Evolutionary conservation across 2,888 invertebrate genomes (phyloP).

Genomic region (Endomychus coccineus): DNA sequence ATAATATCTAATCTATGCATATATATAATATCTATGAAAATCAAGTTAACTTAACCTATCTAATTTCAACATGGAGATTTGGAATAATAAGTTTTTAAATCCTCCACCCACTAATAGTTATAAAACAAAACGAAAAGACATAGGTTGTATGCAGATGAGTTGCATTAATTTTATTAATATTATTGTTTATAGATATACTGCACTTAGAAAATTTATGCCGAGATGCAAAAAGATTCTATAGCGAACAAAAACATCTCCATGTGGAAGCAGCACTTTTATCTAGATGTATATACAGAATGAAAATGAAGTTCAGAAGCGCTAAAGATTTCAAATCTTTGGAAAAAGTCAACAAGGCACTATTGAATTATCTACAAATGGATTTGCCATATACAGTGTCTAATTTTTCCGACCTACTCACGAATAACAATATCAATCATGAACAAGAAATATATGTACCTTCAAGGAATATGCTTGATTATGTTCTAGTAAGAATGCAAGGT

Average conservation of each 20-base stretch:
- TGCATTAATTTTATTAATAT: conserved; percentile 3
- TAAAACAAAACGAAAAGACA: conserved; percentile 24
- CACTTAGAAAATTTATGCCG: conserved; percentile 7
- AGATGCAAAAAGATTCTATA: conserved; percentile 28
- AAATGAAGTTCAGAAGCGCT: conserved; percentile 45
- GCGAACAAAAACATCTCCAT: conserved; percentile 33
- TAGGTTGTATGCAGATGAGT: no score
- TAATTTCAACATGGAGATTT: conserved; percentile 25
- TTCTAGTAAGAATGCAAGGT: conserved; percentile 45
- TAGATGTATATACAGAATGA: conserved; percentile 44
- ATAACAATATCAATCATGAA: no score
- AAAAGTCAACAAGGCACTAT: conserved; percentile 42
- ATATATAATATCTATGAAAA: no score
- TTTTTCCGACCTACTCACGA: conserved; percentile 23
- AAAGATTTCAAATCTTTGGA: conserved; percentile 47
- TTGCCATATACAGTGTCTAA: conserved; percentile 31
- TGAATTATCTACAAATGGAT: conserved; percentile 39
- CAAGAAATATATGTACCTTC: conserved; percentile 39
- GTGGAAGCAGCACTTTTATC: conserved; percentile 43
- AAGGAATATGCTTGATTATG: conserved; percentile 44
- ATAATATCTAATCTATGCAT: no score
- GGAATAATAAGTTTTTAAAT: conserved; percentile 29
- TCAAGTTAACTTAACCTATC: no score
- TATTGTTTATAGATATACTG: conserved; percentile 11
- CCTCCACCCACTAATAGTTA: conserved; percentile 28